Evolutionary conservation across 2,888 invertebrate species (phyloP), one percentile per base, ranked within the genome.

Genomic region (Stenichneumon culpator): DNA sequence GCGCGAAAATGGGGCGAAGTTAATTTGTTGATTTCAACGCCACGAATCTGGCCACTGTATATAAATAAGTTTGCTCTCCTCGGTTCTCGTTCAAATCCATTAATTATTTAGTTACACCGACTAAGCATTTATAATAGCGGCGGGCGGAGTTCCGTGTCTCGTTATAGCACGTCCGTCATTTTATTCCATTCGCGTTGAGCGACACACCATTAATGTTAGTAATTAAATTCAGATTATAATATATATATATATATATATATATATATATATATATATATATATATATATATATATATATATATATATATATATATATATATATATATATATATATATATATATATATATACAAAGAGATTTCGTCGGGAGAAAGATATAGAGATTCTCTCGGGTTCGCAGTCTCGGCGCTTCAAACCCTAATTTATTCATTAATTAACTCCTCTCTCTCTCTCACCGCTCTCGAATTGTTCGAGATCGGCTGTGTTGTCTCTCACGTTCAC

Each of bases 131-230:
- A 52, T 50, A 69, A 75, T 60, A 36, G 60, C 54, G n/a, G 44
- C 50, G 69, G 44, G 3, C 25, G 39, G 19, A 65, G 63, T 63
- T 65, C 63, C 25, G 50, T 39, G 73, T 67, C 73, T 73, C 47
- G 47, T 67, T 14, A 39, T 65, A 28, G 57, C 60, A 16, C 44
- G 60, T 57, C 57, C 70, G 73, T 57, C 39, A 25, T 73, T 73
- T 74, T 65, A 77, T 86, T 82, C 11, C 68, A 77, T 87, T 84
- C 77, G 68, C 73, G 63, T 60, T 86, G 86, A 87, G 77, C 73
- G 82, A 81, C 77, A 70, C 79, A 77, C 69, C 44, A 85, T 85
- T 87, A 86, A 73, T 79, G 28, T 44, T 44, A 47, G 78, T 86
- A 86, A 86, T 87, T 83, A 82, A 83, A 82, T 70, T 65, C 32